phyloP scores from a whole-genome alignment of 2,888 invertebrate species.

The Deilephila elpenor region DNA sequence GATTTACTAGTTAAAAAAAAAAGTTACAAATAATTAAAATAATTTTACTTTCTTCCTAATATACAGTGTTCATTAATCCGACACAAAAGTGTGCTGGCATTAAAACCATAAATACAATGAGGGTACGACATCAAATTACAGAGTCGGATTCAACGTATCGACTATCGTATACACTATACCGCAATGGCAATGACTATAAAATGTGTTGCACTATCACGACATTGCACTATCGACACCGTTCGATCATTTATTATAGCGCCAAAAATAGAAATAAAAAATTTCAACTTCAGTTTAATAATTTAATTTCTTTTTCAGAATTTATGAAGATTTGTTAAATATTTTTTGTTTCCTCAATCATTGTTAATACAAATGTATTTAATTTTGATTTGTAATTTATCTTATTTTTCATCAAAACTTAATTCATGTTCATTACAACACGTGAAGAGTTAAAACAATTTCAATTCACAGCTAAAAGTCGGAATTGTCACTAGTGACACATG shows the following conservation, averaged over 20 bases:
- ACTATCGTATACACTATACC: neutral
- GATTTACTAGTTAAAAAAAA: too few relatives aligned
- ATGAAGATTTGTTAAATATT: neutral
- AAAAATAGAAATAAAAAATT: neutral
- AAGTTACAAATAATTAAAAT: neutral
- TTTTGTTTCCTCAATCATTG: neutral
- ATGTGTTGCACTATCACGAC: constrained; percentile 34
- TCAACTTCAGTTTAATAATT: neutral
- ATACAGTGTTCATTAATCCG: neutral
- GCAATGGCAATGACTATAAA: constrained; percentile 26
- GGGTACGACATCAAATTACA: neutral
- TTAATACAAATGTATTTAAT: too few relatives aligned
- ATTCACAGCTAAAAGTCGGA: too few relatives aligned
- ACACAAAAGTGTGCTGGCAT: neutral
- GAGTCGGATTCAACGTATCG: constrained; percentile 15
- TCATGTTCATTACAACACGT: too few relatives aligned
- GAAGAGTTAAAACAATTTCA: too few relatives aligned
- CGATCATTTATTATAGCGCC: constrained; percentile 43
- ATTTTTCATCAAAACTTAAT: too few relatives aligned
- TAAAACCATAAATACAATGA: constrained; percentile 2
- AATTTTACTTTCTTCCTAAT: neutral
- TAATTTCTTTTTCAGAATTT: neutral
- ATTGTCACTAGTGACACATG: too few relatives aligned
- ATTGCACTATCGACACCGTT: constrained; percentile 47
- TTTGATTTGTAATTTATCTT: neutral